Base-by-base conservation (phyloP, 2,888 invertebrate species). In the Eilema griseolum region DNA sequence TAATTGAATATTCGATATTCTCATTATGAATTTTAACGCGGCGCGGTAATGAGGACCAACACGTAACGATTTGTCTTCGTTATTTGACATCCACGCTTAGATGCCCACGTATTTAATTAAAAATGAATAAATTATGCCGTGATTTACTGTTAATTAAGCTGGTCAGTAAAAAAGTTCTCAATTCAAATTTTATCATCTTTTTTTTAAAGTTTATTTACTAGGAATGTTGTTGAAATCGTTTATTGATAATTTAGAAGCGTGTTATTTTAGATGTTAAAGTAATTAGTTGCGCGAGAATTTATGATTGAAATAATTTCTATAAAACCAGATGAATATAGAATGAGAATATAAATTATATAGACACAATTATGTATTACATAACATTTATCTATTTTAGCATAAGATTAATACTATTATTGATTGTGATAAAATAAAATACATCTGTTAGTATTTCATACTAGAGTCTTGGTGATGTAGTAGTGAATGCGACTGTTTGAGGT, bases 21-120 rank as follows among this genome's bases (percentile, higher is more conserved):
- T 92, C 90, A 92, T 92, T 93, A 93, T 92, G 93, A 90, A 93
- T 93, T 93, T 93, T 91, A 93, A 93, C 91, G 90, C 88, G 86
- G 80, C 75, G 77, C 79, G 85, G 82, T 92, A 93, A 92, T 92
- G 92, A 92, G 91, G 80, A 76, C 79, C 79, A 84, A 86, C 86
- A 85, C 84, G 85, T 85, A 85, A 85, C 89, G 85, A 92, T 93
- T 90, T 92, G 90, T 92, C 93, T 93, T 92, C 92, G 89, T 92
- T 91, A 92, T 85, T 82, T 81, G 86, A 87, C 87, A 87, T 76
- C 79, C 84, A 84, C 85, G 87, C 80, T 89, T 88, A 86, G 86
- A 84, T 83, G 81, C 83, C 84, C 84, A 85, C 79, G 78, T 86
- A 86, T 88, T 88, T 89, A 89, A 90, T 89, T 89, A 88, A 88